Conservation (phyloP, 2,888 invertebrate species). For the Phorcus lineatus region DNA sequence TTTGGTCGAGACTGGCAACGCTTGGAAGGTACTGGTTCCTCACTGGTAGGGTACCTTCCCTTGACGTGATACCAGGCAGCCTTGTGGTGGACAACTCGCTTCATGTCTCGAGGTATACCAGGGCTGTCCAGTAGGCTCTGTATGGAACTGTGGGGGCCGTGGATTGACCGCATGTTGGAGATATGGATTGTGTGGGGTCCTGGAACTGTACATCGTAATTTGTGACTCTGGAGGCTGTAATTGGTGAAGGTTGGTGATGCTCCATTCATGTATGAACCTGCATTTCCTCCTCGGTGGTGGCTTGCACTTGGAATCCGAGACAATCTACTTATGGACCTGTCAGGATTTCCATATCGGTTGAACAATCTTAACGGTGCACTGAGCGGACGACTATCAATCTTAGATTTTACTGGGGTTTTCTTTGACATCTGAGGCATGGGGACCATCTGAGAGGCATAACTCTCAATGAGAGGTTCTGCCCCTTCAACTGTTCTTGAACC, state of each 20-base stretch:
- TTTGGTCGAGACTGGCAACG: conserved; percentile 54
- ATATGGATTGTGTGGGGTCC: conserved; percentile 56
- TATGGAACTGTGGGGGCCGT: conserved; percentile 64
- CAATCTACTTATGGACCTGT: conserved; percentile 29
- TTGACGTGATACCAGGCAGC: conserved; percentile 74
- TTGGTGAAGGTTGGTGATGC: background rate
- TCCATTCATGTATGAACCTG: background rate
- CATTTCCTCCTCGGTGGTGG: background rate
- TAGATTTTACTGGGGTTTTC: conserved; percentile 4
- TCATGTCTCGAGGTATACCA: conserved; percentile 49
- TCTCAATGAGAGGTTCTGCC: background rate
- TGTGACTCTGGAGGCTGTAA: conserved; percentile 42
- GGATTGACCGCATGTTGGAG: conserved; percentile 54
- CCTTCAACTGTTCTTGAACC: background rate
- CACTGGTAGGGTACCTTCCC: conserved; percentile 64
- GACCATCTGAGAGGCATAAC: conserved; percentile 4
- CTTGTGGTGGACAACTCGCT: conserved; percentile 55
- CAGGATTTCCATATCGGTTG: conserved; percentile 40
- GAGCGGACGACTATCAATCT: conserved; percentile 24
- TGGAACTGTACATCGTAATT: conserved; percentile 51
- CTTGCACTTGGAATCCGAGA: background rate
- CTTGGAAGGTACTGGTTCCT: conserved; percentile 55
- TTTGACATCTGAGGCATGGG: background rate
- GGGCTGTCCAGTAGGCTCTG: conserved; percentile 57
- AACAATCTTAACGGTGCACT: conserved; percentile 39